Evolutionary conservation across 2,113 vertebrate species (phyloP).

Genomic region (Chloroceryle aenea): DNA sequence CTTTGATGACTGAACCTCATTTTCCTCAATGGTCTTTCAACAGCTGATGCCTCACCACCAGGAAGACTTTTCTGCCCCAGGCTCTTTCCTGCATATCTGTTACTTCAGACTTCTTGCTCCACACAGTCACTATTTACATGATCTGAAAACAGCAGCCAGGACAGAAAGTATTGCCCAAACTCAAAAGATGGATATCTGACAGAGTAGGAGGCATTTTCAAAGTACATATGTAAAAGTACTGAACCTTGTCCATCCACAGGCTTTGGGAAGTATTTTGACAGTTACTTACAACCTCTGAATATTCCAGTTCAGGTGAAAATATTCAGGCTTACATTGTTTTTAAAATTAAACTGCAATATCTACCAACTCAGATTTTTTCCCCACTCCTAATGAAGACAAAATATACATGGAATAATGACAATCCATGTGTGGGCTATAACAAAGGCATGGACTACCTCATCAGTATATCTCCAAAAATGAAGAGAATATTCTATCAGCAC

Average conservation of each 20-base stretch:
- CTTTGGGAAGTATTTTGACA: not conserved
- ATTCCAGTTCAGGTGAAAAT: not conserved
- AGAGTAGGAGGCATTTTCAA: not conserved
- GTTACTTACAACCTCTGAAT: not conserved
- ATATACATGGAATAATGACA: not conserved
- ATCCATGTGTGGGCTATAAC: not conserved
- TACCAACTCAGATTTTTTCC: not conserved
- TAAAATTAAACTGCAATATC: not conserved
- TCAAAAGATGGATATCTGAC: not conserved
- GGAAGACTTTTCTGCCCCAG: not conserved
- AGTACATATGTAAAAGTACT: not conserved
- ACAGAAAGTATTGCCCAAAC: not conserved
- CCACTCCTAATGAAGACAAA: not conserved
- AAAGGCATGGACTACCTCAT: not conserved
- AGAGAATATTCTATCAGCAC: not conserved
- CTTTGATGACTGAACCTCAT: not conserved
- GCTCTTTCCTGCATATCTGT: not conserved
- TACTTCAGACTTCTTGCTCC: not conserved
- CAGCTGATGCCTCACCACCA: not conserved
- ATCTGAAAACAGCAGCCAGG: not conserved
- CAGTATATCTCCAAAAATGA: not conserved
- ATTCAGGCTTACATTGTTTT: not conserved
- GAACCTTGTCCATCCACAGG: not conserved
- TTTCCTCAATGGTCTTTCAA: not conserved
- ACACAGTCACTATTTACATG: not conserved